Percentiles rank a stretch among this genome's conserved stretches.
phyloP scores from a whole-genome alignment of 2,797 vertebrate species.

The Pipistrellus pipistrellus region DNA sequence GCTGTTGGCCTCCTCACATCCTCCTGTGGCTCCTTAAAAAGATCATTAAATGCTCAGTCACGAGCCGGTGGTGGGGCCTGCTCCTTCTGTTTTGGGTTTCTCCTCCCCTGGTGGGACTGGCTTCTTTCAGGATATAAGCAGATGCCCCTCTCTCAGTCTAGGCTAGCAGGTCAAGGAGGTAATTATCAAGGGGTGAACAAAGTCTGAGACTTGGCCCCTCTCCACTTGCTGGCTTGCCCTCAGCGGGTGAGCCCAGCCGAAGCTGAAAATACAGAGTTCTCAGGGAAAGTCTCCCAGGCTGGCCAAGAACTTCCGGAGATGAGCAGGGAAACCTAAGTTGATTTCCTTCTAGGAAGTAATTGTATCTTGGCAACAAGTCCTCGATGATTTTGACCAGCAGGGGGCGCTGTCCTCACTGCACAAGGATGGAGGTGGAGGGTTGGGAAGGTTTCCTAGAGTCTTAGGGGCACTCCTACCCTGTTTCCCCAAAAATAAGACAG shows the following conservation, averaged over 20 bases:
- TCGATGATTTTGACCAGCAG: neutral
- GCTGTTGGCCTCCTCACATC: slow-evolving; percentile 32
- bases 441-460: neutral
- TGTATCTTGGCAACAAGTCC: neutral
- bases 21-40: slow-evolving; percentile 64
- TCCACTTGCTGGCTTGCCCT: neutral
- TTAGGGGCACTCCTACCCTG: no score
- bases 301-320: neutral
- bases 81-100: slow-evolving; percentile 66
- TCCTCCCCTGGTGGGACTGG: neutral
- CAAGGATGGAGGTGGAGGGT: neutral
- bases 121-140: slow-evolving; percentile 64
- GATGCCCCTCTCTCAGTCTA: slow-evolving; percentile 32
- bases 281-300: neutral
- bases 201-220: neutral
- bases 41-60: slow-evolving; percentile 73
- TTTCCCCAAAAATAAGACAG: no score
- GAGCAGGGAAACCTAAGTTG: neutral
- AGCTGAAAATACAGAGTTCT: neutral
- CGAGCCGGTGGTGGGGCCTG: slow-evolving; percentile 44
- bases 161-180: neutral
- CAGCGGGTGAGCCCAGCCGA: neutral
- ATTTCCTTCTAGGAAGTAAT: neutral
- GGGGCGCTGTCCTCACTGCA: neutral
- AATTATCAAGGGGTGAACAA: neutral